Evolutionary conservation across 2,113 vertebrate genomes (phyloP).

Genomic region (Platichthys flesus): DNA sequence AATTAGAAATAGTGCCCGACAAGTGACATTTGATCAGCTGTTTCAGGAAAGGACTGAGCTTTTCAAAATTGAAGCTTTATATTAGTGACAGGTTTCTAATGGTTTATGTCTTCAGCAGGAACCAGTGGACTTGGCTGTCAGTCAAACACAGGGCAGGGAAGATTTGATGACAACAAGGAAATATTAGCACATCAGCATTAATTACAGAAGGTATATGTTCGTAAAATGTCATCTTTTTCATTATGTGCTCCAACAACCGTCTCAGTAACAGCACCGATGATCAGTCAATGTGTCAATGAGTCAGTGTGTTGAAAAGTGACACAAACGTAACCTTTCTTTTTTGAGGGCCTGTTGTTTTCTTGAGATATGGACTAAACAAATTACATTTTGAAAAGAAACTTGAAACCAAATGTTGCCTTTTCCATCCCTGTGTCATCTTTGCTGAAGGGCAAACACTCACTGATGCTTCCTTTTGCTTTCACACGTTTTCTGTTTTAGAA

Average conservation of each 20-base stretch:
- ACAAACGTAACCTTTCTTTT: background rate
- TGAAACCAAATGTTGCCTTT: background rate
- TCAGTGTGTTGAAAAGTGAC: conserved; percentile 27
- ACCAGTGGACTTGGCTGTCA: background rate
- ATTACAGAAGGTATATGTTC: background rate
- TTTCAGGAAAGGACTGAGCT: background rate
- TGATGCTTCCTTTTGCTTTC: background rate
- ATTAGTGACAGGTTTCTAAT: background rate
- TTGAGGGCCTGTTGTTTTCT: background rate
- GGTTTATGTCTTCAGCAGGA: background rate
- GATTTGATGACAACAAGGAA: background rate
- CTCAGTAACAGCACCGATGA: background rate
- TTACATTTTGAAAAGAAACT: conserved; percentile 1
- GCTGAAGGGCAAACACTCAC: conserved; percentile 17
- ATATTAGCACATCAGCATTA: background rate
- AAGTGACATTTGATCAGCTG: background rate
- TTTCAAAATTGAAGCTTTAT: background rate
- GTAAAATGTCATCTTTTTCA: background rate
- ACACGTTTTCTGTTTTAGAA: conserved; percentile 1
- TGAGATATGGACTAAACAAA: too few species aligned
- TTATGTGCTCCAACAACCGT: background rate
- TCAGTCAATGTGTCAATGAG: too few species aligned
- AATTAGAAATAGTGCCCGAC: background rate
- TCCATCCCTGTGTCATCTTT: background rate
- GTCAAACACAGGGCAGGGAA: background rate